phyloP scores from a whole-genome alignment of 2,113 vertebrate genomes.

The Acrocephalus kingi region DNA sequence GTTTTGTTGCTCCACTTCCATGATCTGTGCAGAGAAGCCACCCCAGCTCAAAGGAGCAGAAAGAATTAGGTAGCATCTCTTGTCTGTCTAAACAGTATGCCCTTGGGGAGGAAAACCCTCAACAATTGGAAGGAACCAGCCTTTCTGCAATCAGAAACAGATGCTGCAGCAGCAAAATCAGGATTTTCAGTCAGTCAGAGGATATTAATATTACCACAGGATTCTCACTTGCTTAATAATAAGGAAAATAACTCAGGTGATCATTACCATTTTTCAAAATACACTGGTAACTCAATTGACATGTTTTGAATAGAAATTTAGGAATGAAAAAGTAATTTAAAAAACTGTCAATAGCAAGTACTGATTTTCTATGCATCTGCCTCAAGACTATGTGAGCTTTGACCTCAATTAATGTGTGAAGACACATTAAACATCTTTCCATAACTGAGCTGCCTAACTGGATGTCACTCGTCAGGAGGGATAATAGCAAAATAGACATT shows the following conservation, averaged over 20 bases:
- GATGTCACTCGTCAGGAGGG: background rate
- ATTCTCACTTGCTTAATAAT: constrained; percentile 2
- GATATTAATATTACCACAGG: background rate
- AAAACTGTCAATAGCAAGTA: background rate
- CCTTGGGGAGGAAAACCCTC: background rate
- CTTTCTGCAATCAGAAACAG: background rate
- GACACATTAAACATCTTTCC: background rate
- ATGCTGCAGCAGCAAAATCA: background rate
- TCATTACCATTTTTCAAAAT: background rate
- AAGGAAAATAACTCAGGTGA: background rate
- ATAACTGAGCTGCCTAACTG: background rate
- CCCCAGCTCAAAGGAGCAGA: background rate
- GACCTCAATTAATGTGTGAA: background rate
- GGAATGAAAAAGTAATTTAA: background rate
- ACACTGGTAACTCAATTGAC: background rate
- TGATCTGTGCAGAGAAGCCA: background rate
- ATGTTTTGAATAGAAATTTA: background rate
- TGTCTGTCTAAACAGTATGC: background rate
- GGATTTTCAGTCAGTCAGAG: background rate
- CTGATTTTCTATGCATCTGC: background rate
- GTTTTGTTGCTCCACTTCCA: background rate
- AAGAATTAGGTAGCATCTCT: background rate
- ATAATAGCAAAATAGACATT: background rate
- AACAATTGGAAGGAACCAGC: background rate
- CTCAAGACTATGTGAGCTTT: background rate